Evolutionary conservation across 2,797 vertebrate species (phyloP), one percentile per base, ranked within the genome.

Genomic region (Glossophaga mutica): DNA sequence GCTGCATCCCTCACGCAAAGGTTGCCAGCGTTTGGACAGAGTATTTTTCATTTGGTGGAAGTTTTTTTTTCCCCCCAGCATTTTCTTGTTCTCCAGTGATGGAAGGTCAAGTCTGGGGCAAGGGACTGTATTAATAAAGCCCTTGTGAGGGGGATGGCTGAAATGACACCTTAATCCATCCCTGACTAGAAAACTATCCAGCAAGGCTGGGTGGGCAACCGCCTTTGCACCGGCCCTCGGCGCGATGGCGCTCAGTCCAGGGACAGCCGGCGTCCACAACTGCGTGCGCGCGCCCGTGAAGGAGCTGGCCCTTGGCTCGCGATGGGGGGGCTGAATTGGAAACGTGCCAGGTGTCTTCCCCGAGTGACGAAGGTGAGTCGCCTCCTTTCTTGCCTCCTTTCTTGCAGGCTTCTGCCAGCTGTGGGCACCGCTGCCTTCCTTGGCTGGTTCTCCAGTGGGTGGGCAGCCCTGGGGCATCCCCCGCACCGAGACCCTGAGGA

Each of bases 41-140:
- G 55, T 12, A 87, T 87, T 94, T 97, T 96, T 96, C 85, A 89
- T 77, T 89, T 12, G 39, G 79, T 42, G 83, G 68, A 96, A 84
- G 85, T 44, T 85, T 65, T 88, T 95, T 95, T 86, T 89, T 94
- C 94, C 82, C 4, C n/a, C n/a, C 62, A 93, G 19, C 32, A 79
- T 91, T 94, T 96, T 94, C 94, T 93, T 87, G 50, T 94, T 96
- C 87, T 52, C 67, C 44, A 83, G 85, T 44, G 94, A 96, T 42
- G 73, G 82, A 89, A 94, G 92, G 94, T 95, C 93, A 95, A 94
- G 77, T 93, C 76, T 90, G 90, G 84, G 82, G 91, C 79, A 85
- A 74, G n/a, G 18, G 50, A n/a, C 73, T 83, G 39, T 55, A 96
- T 95, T 89, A 96, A 90, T 52, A 94, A 95, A 93, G 68, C 9